These are phyloP conservation scores for Rhyacophila brunnea DNA, from an alignment of 1,140 invertebrate genomes.

Conservation along the genomic window DNA sequence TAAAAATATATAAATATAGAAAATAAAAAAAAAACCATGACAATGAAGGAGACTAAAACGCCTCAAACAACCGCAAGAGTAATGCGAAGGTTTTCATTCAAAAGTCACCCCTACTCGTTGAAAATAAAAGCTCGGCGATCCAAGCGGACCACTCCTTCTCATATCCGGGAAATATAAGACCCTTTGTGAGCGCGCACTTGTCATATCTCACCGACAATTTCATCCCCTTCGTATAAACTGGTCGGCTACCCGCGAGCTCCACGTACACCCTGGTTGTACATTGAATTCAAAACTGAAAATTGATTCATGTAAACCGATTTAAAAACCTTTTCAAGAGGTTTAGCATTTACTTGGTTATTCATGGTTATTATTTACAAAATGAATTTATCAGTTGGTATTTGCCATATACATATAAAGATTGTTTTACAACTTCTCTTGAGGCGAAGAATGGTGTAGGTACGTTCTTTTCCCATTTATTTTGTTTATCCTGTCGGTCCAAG, in stretches of 20 bases:
- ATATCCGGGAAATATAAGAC: conserved; percentile 6
- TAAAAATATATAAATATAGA: too few species aligned
- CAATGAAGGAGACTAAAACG: background rate
- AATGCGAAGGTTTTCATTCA: conserved; percentile 4
- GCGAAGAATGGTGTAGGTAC: too few species aligned
- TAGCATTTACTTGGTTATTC: too few species aligned
- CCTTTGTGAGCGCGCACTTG: conserved; percentile 13
- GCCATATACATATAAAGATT: too few species aligned
- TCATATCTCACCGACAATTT: conserved; percentile 10
- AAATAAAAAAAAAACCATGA: background rate
- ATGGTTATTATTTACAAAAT: too few species aligned
- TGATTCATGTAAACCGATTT: too few species aligned
- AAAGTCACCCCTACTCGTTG: background rate
- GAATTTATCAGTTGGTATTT: too few species aligned
- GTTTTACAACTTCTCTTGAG: too few species aligned
- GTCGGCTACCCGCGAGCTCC: background rate
- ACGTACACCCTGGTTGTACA: background rate
- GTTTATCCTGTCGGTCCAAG: too few species aligned
- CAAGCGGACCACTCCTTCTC: conserved; percentile 4
- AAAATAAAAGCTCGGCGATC: background rate
- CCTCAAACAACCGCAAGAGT: background rate
- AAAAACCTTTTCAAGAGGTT: too few species aligned
- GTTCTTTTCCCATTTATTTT: too few species aligned
- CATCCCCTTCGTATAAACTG: conserved; percentile 3
- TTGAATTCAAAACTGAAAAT: too few species aligned